Base-by-base conservation (phyloP, 2,113 vertebrate species). In the Chelonoidis abingdonii region DNA sequence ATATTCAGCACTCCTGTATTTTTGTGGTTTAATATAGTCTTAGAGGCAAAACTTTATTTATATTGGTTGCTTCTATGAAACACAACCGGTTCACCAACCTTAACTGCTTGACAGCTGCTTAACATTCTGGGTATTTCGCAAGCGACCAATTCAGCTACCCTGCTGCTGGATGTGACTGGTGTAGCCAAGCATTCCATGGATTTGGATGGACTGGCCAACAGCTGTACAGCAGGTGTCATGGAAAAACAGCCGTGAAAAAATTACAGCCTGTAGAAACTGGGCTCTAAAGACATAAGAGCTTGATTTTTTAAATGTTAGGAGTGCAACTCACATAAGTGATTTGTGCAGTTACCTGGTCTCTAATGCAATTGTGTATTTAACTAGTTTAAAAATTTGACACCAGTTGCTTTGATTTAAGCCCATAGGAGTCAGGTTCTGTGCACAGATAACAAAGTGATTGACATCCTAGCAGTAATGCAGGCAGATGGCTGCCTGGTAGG, bases 251-350 rank as follows among this genome's bases (percentile, higher is more conserved):
- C 50, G 35, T 12, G 0, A 1, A 38, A 41, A 38, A 82, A 22
- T 27, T 9, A 17, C 57, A 54, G 72, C 1, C 31, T 6, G 0
- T 0, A 56, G 62, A 44, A 88, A 41, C 75, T 87, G 75, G n/a
- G 50, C 14, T 47, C 16, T 62, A 87, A 52, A 83, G 50, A 3
- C 24, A 5, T 11, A 38, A 38, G n/a, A 22, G 89, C 65, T 57
- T 93, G 92, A 53, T 76, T 62, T 27, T 27, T n/a, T 35, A 85
- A 94, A 31, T 5, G 54, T 87, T 78, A 83, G 86, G 11, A 93
- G 72, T 83, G 79, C 53, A 1, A 17, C 17, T 52, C 81, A 44
- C 38, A 59, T 41, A 4, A 8, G 44, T 84, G 69, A 85, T 87
- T 83, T 89, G 81, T 89, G 72, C 83, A 3, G 86, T 84, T 80